Conservation (phyloP, 2,113 vertebrate species). For the Lethenteron reissneri region DNA sequence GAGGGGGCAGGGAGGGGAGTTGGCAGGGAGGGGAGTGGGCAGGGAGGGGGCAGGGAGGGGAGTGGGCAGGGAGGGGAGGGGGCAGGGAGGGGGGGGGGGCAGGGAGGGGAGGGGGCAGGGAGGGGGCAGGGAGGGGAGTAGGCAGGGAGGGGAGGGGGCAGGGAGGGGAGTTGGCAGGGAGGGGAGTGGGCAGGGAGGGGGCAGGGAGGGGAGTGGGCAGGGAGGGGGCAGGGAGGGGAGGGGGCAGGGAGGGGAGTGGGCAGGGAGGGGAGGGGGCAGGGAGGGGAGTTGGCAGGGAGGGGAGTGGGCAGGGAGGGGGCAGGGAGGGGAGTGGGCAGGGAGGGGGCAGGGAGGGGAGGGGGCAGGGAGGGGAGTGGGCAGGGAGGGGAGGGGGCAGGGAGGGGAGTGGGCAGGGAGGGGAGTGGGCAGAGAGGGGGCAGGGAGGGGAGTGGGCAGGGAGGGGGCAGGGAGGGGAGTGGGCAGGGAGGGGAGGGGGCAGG, state of each 20-base stretch:
- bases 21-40: not conserved
- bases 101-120: no score
- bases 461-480: not conserved
- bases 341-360: not conserved
- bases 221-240: not conserved
- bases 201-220: no score
- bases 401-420: not conserved
- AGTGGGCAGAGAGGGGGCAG: not conserved
- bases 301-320: not conserved
- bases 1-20: not conserved
- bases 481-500: not conserved
- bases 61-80: not conserved
- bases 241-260: no score
- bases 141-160: no score
- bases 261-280: not conserved
- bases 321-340: not conserved
- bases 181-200: not conserved
- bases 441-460: not conserved
- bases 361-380: not conserved
- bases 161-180: no score
- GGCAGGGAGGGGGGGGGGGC: not conserved
- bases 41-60: no score
- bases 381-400: not conserved
- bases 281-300: not conserved
- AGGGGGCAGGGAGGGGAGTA: not conserved